Base-by-base conservation (phyloP, 2,888 invertebrate genomes). In the Ptychoptera contaminata region DNA sequence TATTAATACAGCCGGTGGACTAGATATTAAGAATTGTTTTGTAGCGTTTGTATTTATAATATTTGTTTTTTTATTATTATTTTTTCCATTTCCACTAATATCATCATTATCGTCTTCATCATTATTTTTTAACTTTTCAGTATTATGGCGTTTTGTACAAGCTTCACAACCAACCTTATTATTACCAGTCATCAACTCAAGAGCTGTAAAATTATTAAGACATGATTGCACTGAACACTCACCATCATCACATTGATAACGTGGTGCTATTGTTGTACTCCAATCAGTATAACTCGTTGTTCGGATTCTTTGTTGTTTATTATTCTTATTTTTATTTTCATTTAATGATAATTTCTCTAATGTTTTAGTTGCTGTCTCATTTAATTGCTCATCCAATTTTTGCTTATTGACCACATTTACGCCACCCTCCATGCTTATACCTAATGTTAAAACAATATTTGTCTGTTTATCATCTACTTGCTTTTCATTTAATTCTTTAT, bases 131-230 rank as follows among this genome's bases (percentile, higher is more conserved):
- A 23, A 23, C 7, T 23, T 23, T 23, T 23, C 23, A 23, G 3
- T 23, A 52, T 79, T 79, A 49, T 74, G 69, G n/a, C 76, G 67
- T 50, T 77, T 76, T 1, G 88, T 88, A 66, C 97, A 97, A 39
- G 79, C 76, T 57, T 90, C 87, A 63, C 97, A 97, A 45, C 84
- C 82, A 40, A 96, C 93, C 66, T 86, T 87, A 63, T 97, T 96
- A 60, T 80, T 83, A 1, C 88, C 94, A 0, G 83, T 86, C 65
- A 97, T 77, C 15, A 91, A 68, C 61, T 97, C 96, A 12, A 86
- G 73, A 1, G 84, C 81, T 1, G 92, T 94, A 66, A 96, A 96
- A 61, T 91, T 87, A 57, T 85, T 83, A 43, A 97, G 74, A 60
- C 93, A 94, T 0, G 91, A 87, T 55, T 83, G 80, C 42, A 94